Evolutionary conservation across 2,113 vertebrate species (phyloP).

Genomic region (Eretmodus cyanostictus): DNA sequence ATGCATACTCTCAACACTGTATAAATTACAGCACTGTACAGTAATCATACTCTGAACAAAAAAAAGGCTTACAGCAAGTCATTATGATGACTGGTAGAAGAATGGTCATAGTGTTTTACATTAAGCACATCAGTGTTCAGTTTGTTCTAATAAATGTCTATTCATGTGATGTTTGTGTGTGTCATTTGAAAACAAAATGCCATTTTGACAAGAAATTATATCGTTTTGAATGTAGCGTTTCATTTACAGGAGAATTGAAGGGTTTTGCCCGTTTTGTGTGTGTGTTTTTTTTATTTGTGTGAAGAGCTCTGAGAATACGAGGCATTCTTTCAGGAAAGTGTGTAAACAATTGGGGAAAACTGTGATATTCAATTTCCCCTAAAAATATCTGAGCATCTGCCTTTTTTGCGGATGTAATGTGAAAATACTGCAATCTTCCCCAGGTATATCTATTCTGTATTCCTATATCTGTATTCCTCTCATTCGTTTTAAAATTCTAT

Average conservation of each 20-base stretch:
- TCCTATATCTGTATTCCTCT: neutral
- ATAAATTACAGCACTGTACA: neutral
- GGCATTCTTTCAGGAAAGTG: neutral
- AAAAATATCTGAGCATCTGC: neutral
- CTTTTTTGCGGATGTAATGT: neutral
- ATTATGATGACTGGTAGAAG: neutral
- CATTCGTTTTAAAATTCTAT: neutral
- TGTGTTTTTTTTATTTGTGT: neutral
- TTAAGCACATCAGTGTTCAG: neutral
- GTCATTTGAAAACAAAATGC: neutral
- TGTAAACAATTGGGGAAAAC: neutral
- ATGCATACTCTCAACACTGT: neutral
- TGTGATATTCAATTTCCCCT: neutral
- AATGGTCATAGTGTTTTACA: neutral
- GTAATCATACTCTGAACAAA: neutral
- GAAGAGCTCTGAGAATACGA: neutral
- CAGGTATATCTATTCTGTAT: neutral
- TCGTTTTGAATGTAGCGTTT: neutral
- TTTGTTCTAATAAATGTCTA: neutral
- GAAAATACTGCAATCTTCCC: neutral
- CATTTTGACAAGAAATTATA: neutral
- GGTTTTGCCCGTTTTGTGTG: neutral
- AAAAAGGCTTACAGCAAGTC: fast-evolving
- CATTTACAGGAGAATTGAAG: neutral
- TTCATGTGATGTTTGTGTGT: neutral